Percentiles rank a stretch among this genome's conserved stretches.
Conservation (phyloP, 2,797 vertebrate genomes). For the Pteropus rufus region DNA sequence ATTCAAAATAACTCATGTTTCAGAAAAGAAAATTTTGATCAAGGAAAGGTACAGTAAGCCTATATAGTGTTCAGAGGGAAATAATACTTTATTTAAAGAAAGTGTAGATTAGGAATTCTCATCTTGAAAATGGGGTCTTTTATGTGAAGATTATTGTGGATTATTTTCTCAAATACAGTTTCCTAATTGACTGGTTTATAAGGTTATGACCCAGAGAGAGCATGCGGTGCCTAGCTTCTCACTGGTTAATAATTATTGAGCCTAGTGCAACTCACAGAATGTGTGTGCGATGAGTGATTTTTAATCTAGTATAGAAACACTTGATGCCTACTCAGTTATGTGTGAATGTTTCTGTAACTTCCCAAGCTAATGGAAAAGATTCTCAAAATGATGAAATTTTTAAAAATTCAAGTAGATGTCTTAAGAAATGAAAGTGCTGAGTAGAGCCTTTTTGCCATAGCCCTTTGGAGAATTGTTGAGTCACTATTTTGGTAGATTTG, state of each 20-base stretch:
- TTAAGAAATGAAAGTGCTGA: slow-evolving; percentile 8
- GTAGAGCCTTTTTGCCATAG: neutral
- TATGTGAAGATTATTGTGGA: neutral
- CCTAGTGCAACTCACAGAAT: neutral
- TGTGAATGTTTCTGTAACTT: slow-evolving; percentile 4
- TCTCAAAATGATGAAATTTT: neutral
- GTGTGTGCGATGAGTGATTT: neutral
- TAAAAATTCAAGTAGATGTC: neutral
- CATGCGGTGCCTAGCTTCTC: neutral
- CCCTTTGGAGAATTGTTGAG: neutral
- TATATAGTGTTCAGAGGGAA: neutral
- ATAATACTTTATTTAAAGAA: neutral
- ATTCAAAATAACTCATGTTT: neutral
- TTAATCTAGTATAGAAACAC: neutral
- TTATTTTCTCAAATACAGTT: neutral
- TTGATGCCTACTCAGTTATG: neutral
- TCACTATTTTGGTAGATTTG: neutral
- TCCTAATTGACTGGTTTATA: neutral
- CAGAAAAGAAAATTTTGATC: neutral
- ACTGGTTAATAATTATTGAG: neutral
- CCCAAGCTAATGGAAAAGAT: neutral
- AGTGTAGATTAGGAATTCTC: neutral
- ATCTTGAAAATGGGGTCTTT: neutral
- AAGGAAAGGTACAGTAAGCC: neutral
- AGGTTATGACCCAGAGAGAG: neutral